Evolutionary conservation across 1,140 invertebrate genomes (phyloP).

Genomic region (Probaryconus sp.): DNA sequence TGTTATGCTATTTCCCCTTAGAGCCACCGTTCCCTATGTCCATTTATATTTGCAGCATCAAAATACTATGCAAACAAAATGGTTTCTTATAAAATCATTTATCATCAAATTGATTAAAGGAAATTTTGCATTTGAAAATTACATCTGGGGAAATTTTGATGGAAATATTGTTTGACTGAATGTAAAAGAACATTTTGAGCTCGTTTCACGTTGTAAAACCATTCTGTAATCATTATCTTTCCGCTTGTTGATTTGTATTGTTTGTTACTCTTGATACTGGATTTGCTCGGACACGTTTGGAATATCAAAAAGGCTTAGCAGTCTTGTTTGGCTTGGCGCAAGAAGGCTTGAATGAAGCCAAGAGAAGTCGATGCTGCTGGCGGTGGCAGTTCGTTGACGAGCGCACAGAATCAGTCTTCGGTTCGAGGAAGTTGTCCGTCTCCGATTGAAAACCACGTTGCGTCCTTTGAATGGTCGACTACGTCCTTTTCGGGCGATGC

Average conservation of each 20-base stretch:
- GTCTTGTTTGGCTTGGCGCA: slow-evolving; percentile 41
- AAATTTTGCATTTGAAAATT: too few species aligned
- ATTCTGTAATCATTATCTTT: neutral
- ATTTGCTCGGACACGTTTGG: slow-evolving; percentile 38
- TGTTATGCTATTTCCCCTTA: slow-evolving; percentile 3
- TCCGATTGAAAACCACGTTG: slow-evolving; percentile 63
- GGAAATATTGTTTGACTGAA: too few species aligned
- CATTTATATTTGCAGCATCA: slow-evolving; percentile 4
- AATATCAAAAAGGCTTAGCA: slow-evolving; percentile 65
- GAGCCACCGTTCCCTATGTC: neutral
- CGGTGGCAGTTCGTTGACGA: slow-evolving; percentile 35
- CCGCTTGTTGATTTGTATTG: slow-evolving; percentile 26
- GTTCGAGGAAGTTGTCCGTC: slow-evolving; percentile 64
- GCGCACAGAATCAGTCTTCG: slow-evolving; percentile 53
- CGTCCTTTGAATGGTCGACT: slow-evolving; percentile 60
- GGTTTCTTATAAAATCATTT: too few species aligned
- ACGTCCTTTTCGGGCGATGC: slow-evolving; percentile 42
- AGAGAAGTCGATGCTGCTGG: slow-evolving; percentile 8
- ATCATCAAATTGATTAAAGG: too few species aligned
- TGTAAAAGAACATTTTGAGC: too few species aligned
- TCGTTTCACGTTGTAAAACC: too few species aligned
- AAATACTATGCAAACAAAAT: neutral
- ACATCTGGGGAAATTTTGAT: too few species aligned
- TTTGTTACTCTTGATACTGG: slow-evolving; percentile 35
- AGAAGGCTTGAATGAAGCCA: slow-evolving; percentile 68